Conservation (phyloP, 2,888 invertebrate genomes). For the Hecatera dysodea region DNA sequence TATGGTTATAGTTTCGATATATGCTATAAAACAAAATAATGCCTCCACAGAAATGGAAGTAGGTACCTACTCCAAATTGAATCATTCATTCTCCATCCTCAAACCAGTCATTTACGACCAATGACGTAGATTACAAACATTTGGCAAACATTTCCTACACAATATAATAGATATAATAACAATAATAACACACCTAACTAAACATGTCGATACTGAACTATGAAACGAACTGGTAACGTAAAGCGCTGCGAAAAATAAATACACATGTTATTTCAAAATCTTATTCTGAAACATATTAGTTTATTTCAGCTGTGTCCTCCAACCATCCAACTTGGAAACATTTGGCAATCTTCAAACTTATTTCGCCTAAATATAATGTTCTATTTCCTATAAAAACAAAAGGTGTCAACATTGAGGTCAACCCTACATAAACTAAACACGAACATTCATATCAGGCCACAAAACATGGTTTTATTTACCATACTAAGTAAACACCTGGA, state of each 20-base stretch:
- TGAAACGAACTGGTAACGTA: background rate
- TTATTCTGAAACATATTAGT: background rate
- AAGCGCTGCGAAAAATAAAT: background rate
- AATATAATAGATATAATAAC: background rate
- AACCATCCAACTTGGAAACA: background rate
- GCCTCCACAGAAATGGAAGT: background rate
- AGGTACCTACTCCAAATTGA: background rate
- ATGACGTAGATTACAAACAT: background rate
- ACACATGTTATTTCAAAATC: no score
- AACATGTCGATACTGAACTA: background rate
- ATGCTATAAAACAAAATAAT: background rate
- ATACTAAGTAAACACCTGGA: conserved; percentile 36
- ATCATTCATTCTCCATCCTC: background rate
- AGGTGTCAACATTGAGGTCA: conserved; percentile 33
- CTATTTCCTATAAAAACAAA: conserved; percentile 10
- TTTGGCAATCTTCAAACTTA: conserved; percentile 1
- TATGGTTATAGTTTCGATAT: background rate
- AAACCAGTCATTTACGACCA: background rate
- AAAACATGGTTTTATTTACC: conserved; percentile 20
- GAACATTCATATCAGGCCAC: conserved; percentile 21
- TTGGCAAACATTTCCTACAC: background rate
- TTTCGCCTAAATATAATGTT: conserved; percentile 3
- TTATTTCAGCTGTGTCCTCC: no score
- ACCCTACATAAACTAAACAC: conserved; percentile 2
- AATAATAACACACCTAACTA: background rate